Evolutionary conservation across 2,113 vertebrate genomes (phyloP), one percentile per base, ranked within the genome.

Genomic region (Solea senegalensis): DNA sequence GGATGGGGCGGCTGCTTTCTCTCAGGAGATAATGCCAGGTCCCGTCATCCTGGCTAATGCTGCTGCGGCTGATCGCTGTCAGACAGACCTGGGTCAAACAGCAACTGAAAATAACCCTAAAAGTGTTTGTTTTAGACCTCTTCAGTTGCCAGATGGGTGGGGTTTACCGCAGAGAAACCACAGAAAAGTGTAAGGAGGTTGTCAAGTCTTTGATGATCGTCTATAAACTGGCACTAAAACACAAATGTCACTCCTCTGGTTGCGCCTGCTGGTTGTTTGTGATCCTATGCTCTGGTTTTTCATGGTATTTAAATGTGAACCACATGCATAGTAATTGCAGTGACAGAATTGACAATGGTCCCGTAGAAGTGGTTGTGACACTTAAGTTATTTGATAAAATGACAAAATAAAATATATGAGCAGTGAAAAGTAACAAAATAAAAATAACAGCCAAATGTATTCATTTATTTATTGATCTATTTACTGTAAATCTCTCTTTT

Each of bases 1-100:
- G 52, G 34, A 65, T 39, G 34, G 26, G 56, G 48, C 77, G 66
- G 52, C 87, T 84, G 81, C 77, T 72, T 84, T 68, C 65, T 41
- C 50, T 83, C 76, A 71, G 71, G 62, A 84, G 79, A 84, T 79
- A 74, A 83, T 60, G 56, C 59, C 72, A 82, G 56, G 54, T 75
- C 68, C 59, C 7, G 46, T 61, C 54, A 54, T 49, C 58, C 56
- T 39, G 43, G 39, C 50, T 61, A 46, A 73, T 16, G 43, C 65
- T 55, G 59, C 2, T 74, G 69, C 78, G 57, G 66, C 66, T 78
- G 80, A 83, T 76, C 43, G 53, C 66, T 68, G 62, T 80, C 74
- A 78, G 27, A 80, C 62, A 69, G 68, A 69, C 62, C 28, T 28
- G 51, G 56, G n/a, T 68, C 62, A 53, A 57, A 48, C 53, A 74